A percentile compares a stretch with the other conserved stretches of the same genome.
These are phyloP conservation scores for Pseudeuparius sepicola DNA, from an alignment of 2,888 invertebrate species.

Conservation along the genomic window DNA sequence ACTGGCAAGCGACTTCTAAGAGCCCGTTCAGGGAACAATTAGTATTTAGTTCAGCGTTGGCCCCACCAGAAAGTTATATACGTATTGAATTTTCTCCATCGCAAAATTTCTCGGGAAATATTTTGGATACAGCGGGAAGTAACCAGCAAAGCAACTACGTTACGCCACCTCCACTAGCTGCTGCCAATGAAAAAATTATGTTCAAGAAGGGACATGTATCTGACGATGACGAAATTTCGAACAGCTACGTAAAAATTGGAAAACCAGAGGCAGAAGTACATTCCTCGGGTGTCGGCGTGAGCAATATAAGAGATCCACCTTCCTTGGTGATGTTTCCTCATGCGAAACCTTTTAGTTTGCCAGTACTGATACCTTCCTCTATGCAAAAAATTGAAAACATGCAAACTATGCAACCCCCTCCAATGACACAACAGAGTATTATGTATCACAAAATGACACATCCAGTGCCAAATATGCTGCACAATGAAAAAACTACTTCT, in stretches of 20 bases:
- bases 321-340: constrained; percentile 25
- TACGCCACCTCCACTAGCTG: constrained; percentile 27
- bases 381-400: constrained; percentile 41
- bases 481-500: constrained; percentile 25
- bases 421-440: constrained; percentile 31
- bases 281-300: constrained; percentile 29
- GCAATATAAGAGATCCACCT: constrained; percentile 19
- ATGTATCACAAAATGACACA: constrained; percentile 24
- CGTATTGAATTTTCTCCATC: constrained; percentile 26
- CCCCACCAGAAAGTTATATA: constrained; percentile 28
- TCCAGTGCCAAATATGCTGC: constrained; percentile 23
- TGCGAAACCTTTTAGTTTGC: constrained; percentile 21
- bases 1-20: constrained; percentile 21
- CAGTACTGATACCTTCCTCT: constrained; percentile 21
- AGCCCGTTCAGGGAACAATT: constrained; percentile 21
- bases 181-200: constrained; percentile 30
- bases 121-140: constrained; percentile 27
- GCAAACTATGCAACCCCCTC: constrained; percentile 54
- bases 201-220: constrained; percentile 39
- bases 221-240: constrained; percentile 35
- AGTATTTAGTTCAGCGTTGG: too few species aligned
- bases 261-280: constrained; percentile 40
- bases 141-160: constrained; percentile 31
- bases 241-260: constrained; percentile 39
- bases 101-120: constrained; percentile 22